phyloP scores from a whole-genome alignment of 2,888 invertebrate species.

The Helleia helle region DNA sequence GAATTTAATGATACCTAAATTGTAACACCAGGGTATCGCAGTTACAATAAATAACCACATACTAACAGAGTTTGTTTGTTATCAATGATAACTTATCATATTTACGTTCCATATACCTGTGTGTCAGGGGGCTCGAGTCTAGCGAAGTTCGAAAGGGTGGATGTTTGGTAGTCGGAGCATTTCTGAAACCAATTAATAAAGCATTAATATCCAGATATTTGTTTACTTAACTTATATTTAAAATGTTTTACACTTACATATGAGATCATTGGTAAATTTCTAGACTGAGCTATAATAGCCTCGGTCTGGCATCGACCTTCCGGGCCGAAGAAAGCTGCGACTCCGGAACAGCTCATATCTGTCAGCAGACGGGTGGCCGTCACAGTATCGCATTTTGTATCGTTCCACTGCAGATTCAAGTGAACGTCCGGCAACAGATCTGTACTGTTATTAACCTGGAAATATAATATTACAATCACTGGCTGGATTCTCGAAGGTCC shows the following conservation, averaged over 20 bases:
- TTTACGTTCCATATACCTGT: constrained; percentile 80
- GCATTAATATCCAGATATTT: too few species aligned
- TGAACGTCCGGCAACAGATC: constrained; percentile 82
- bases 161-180: constrained; percentile 94
- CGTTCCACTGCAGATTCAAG: constrained; percentile 84
- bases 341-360: constrained; percentile 92
- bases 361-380: constrained; percentile 87
- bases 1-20: too few species aligned
- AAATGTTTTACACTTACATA: constrained; percentile 91
- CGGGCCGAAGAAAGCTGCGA: constrained; percentile 95
- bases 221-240: too few species aligned
- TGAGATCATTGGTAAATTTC: constrained; percentile 97
- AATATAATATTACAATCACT: constrained; percentile 11
- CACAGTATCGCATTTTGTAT: constrained; percentile 89
- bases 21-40: too few species aligned
- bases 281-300: constrained; percentile 93
- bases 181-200: constrained; percentile 77
- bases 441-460: constrained; percentile 81
- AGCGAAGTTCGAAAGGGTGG: constrained; percentile 91
- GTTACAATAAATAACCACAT: too few species aligned
- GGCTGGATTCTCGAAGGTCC: too few species aligned
- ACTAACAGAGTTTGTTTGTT: too few species aligned
- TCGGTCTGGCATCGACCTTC: constrained; percentile 96
- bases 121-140: constrained; percentile 95
- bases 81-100: too few species aligned